Base-by-base conservation (phyloP, 2,113 vertebrate species). In the Paramormyrops kingsleyae region DNA sequence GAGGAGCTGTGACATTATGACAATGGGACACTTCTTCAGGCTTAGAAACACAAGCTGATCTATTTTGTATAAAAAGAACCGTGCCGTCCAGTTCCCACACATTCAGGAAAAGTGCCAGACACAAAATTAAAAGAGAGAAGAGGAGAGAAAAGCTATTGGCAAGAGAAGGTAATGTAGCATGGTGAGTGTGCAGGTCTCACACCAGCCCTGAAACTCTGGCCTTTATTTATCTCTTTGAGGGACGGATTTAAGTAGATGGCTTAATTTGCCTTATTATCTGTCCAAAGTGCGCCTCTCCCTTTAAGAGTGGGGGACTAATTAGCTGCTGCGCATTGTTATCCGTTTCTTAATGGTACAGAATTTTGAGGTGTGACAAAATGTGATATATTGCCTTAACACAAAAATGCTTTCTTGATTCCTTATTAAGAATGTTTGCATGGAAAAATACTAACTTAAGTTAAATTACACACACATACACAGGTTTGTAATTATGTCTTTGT, bases 1-100 rank as follows among this genome's bases (percentile, higher is more conserved):
- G 97, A 98, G 97, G 96, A 94, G 97, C 94, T 93, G 96, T 98
- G 98, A 99, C 98, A 99, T 97, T 96, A 97, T 96, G 96, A 99
- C 98, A 99, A 99, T 98, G 95, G 97, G 96, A 97, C 97, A 97
- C 97, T 98, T 96, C 97, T 96, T 93, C 95, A 97, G 96, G 96
- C 96, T 97, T 95, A 95, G 94, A 95, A 96, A 95, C 93, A 93
- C 97, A 96, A 97, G 97, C 97, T 97, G 96, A 96, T 96, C 96
- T 95, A 96, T 97, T 98, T 96, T 97, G 97, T 97, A 95, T 96
- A 97, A 96, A 97, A 98, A 97, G 97, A 94, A 97, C 95, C 94
- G 95, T 94, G 96, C 97, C 96, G 96, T 96, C 96, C 96, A 97
- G 97, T 97, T 98, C 97, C 96, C 97, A 98, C 95, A 97, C 97